Evolutionary conservation across 2,797 vertebrate species (phyloP), one percentile per base, ranked within the genome.

Genomic region (Gastrophryne carolinensis): DNA sequence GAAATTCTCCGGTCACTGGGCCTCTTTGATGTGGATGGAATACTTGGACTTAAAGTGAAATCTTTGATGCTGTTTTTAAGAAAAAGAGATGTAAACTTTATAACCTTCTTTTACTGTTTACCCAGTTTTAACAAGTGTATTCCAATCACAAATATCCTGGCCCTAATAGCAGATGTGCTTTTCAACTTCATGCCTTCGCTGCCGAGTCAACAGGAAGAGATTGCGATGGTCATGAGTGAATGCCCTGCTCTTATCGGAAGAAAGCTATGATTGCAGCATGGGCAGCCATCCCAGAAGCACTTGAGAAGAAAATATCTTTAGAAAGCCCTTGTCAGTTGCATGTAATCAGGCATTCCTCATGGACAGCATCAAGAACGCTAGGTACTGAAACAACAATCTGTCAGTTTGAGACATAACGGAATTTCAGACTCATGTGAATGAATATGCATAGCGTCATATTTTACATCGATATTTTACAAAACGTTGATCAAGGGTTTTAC

Each of bases 1-100:
- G 71, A 34, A 80, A 61, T 70, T 61, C 64, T 49, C 56, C 58
- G 47, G 83, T 69, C 73, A 61, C 24, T 56, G 79, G 4, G 75
- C 77, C 75, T 80, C 72, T 74, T 69, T 73, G 78, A 82, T 79
- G 81, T 80, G 84, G 82, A 84, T 83, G 79, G 19, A 60, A 54
- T 80, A 75, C 52, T 19, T 21, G 7, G 78, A 78, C 71, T 81
- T 64, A 76, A 82, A 83, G 72, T 54, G 80, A 85, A 79, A 82
- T 73, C 62, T 17, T 12, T 69, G 13, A 80, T 78, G 82, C 80
- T 83, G 67, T 71, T 77, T 70, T 41, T 54, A 58, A 60, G 58
- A 56, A 12, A 56, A 37, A 19, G 52, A 41, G 66, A 41, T 29
- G 41, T 17, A 30, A 21, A 56, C 52, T 41, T 69, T 29, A 53